A percentile compares a stretch with the other conserved stretches of the same genome.
Conservation (phyloP, 2,113 vertebrate genomes). For the Apus apus region DNA sequence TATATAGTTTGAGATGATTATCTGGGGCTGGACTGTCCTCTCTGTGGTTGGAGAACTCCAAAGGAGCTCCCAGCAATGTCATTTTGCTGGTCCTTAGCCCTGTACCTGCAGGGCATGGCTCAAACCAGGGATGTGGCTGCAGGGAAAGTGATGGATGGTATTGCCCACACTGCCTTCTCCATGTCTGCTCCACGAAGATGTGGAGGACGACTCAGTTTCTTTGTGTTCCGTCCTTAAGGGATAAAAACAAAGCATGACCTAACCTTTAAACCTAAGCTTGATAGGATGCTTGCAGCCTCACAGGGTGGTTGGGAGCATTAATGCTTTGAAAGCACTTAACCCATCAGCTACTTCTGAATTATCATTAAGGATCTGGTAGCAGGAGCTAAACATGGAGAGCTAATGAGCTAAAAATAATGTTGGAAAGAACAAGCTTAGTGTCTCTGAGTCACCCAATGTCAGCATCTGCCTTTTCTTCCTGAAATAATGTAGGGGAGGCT, state of each 20-base stretch:
- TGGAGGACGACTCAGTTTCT: neutral
- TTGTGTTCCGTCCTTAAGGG: neutral
- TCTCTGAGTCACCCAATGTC: slow-evolving; percentile 46
- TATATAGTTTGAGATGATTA: neutral
- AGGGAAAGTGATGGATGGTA: neutral
- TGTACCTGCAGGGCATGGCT: neutral
- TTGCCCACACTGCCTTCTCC: neutral
- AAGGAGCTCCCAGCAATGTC: neutral
- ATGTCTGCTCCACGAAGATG: neutral
- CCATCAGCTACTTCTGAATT: neutral
- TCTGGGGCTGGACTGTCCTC: neutral
- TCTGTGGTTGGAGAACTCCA: accelerated
- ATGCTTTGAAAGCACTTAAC: neutral
- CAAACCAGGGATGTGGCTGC: neutral
- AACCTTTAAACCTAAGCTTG: neutral
- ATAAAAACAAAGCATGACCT: neutral
- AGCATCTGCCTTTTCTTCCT: slow-evolving; percentile 31
- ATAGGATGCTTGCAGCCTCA: neutral
- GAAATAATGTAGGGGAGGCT: neutral
- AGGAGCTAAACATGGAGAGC: neutral
- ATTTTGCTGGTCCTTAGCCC: neutral
- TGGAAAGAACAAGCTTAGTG: slow-evolving; percentile 5
- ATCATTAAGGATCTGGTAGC: neutral
- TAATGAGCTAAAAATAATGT: slow-evolving; percentile 24
- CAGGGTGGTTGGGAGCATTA: neutral